These are phyloP conservation scores for Synergus itoensis DNA, from an alignment of 2,888 invertebrate genomes.

Conservation along the genomic window DNA sequence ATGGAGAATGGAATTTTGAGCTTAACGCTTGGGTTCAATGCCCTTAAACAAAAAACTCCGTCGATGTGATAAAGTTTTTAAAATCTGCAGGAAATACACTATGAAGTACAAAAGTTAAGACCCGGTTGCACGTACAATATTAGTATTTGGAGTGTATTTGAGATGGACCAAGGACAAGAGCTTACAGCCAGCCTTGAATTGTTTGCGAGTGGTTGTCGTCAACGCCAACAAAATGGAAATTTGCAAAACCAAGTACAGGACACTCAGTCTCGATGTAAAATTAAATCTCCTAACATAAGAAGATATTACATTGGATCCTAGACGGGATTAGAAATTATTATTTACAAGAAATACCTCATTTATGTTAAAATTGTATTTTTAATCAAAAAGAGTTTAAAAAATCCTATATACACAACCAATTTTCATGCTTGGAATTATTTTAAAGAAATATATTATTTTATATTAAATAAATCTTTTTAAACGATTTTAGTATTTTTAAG, in stretches of 20 bases:
- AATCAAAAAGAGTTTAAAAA: too few relatives aligned
- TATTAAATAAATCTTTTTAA: too few relatives aligned
- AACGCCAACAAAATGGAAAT: slow-evolving; percentile 46
- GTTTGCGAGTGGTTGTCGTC: slow-evolving; percentile 60
- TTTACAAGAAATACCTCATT: background rate
- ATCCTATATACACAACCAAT: too few relatives aligned
- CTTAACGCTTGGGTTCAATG: too few relatives aligned
- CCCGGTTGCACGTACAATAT: slow-evolving; percentile 64
- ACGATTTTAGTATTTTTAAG: background rate
- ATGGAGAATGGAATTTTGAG: too few relatives aligned
- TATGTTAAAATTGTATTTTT: background rate
- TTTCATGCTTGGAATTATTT: too few relatives aligned
- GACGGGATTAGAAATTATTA: background rate
- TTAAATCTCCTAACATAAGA: slow-evolving; percentile 9
- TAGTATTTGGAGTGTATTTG: slow-evolving; percentile 58
- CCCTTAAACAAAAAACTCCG: background rate
- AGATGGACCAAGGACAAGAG: slow-evolving; percentile 48
- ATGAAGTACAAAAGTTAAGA: slow-evolving; percentile 61
- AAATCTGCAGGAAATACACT: slow-evolving; percentile 58
- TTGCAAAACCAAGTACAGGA: background rate
- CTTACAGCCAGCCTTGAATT: slow-evolving; percentile 65
- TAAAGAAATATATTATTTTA: background rate
- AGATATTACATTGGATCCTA: slow-evolving; percentile 23
- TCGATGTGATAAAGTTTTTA: background rate
- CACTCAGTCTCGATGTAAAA: background rate